Evolutionary conservation across 2,797 vertebrate species (phyloP).

Genomic region (Clarias laeviceps): DNA sequence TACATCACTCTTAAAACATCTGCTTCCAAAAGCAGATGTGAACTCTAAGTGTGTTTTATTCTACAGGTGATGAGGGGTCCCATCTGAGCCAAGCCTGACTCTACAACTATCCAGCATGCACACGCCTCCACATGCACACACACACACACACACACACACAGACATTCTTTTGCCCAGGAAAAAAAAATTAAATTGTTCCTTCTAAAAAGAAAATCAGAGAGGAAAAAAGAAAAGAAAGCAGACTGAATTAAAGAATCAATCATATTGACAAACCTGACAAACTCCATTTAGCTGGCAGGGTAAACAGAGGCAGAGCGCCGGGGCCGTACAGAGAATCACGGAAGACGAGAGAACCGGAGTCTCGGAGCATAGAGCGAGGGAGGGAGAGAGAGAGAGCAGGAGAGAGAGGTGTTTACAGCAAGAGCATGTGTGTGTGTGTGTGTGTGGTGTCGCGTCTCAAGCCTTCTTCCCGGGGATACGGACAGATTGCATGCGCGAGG

Average conservation of each 20-base stretch:
- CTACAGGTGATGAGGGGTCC: conserved; percentile 44
- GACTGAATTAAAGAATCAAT: conserved; percentile 83
- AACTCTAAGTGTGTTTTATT: neutral
- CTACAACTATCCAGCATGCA: conserved; percentile 50
- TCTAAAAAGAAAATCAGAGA: conserved; percentile 45
- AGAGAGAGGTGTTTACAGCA: conserved; percentile 60
- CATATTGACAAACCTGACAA: conserved; percentile 96
- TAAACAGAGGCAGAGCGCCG: conserved; percentile 80
- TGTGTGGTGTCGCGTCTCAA: conserved; percentile 81
- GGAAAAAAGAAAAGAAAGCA: conserved; percentile 54
- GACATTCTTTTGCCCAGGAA: conserved; percentile 64
- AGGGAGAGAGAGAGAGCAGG: conserved; percentile 60
- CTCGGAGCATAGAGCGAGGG: conserved; percentile 62
- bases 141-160: conserved; percentile 42
- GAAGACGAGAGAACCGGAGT: conserved; percentile 70
- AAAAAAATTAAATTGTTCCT: conserved; percentile 65
- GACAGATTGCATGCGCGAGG: conserved; percentile 90
- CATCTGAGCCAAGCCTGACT: conserved; percentile 28
- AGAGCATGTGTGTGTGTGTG: conserved; percentile 51
- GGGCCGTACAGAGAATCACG: conserved; percentile 79
- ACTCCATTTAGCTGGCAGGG: conserved; percentile 96
- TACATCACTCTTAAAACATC: conserved; percentile 5
- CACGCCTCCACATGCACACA: conserved; percentile 63
- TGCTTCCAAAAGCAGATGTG: neutral
- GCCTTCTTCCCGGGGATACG: conserved; percentile 84